Evolutionary conservation across 2,797 vertebrate genomes (phyloP).

Genomic region (Glossophaga mutica): DNA sequence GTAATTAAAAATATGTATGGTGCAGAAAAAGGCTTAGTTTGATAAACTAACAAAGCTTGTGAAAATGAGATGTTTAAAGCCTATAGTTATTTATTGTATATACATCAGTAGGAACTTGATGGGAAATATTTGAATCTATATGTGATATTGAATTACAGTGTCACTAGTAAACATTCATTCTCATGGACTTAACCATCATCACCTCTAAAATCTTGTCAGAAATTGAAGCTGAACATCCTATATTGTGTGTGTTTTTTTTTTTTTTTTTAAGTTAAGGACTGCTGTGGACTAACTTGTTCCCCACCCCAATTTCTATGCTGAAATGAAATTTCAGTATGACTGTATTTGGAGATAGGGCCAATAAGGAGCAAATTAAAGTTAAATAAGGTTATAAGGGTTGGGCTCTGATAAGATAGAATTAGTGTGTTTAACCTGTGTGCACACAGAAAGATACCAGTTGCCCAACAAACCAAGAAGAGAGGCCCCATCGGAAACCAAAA

Average conservation of each 20-base stretch:
- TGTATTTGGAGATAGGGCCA: not conserved
- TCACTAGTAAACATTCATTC: not conserved
- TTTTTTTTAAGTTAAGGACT: not conserved
- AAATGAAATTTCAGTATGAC: not conserved
- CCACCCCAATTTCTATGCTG: not conserved
- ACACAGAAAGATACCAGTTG: not conserved
- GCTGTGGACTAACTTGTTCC: not conserved
- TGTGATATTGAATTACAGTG: not conserved
- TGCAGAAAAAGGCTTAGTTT: not conserved
- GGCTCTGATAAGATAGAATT: not conserved
- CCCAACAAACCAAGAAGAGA: not conserved
- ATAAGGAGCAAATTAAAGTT: not conserved
- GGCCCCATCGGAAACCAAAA: not conserved
- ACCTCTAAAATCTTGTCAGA: not conserved
- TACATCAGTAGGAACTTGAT: not conserved
- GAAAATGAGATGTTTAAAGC: not conserved
- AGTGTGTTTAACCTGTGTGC: not conserved
- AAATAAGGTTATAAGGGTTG: not conserved
- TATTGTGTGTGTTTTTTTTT: not conserved
- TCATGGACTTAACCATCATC: not conserved
- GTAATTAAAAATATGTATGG: not conserved
- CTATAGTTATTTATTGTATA: not conserved
- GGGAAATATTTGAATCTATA: not conserved
- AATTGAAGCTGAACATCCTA: not conserved
- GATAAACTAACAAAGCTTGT: not conserved